A percentile compares a stretch with the other conserved stretches of the same genome.
phyloP scores from a whole-genome alignment of 35 echinoderm and acorn worm genomes.

The Chiridota heheva region DNA sequence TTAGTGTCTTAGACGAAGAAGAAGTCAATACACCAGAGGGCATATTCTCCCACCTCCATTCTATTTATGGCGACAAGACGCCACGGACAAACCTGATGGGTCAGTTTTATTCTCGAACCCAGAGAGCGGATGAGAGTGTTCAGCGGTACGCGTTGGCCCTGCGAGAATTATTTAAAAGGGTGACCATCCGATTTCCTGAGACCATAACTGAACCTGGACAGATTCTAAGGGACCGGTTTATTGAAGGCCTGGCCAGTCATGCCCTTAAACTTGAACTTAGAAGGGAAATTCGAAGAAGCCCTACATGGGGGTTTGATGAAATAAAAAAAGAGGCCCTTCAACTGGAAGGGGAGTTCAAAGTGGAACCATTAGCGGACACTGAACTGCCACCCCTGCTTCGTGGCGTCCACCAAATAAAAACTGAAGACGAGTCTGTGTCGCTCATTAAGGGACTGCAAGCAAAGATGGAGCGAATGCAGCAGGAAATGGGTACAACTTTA shows the following conservation, averaged over 20 bases:
- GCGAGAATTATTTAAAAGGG: not conserved
- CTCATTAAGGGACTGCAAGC: too few relatives aligned
- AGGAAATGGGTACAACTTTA: not conserved
- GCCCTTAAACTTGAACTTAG: not conserved
- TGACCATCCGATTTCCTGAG: not conserved
- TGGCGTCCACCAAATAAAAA: not conserved
- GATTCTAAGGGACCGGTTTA: not conserved
- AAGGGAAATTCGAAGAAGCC: not conserved
- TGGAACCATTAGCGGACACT: not conserved
- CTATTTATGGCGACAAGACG: constrained; percentile 11
- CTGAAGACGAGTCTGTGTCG: too few relatives aligned
- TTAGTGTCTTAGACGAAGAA: not conserved
- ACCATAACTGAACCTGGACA: not conserved
- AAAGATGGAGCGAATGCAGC: not conserved
- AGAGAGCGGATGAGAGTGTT: not conserved
- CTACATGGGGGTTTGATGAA: not conserved
- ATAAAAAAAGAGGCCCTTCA: constrained; percentile 12
- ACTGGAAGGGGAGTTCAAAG: not conserved
- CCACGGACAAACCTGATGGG: constrained; percentile 2
- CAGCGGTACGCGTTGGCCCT: not conserved
- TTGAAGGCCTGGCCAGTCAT: not conserved
- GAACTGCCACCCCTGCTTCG: not conserved
- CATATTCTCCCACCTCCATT: not conserved
- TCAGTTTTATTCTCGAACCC: not conserved
- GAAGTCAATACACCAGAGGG: not conserved